Evolutionary conservation across 2,797 vertebrate species (phyloP).

Genomic region (Meda fulgida): DNA sequence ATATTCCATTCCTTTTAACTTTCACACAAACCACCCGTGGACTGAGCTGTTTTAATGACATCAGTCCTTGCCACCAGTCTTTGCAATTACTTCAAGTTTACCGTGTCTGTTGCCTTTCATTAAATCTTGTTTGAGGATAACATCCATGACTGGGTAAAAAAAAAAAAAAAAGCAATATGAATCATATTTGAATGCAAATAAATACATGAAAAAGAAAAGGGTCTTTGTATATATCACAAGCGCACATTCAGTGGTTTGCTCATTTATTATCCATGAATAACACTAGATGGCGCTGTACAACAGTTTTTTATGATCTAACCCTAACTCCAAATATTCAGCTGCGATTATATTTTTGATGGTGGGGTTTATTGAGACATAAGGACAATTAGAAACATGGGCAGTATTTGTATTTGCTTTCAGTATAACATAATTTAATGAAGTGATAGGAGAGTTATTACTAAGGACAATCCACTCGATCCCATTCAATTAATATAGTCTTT

Average conservation of each 20-base stretch:
- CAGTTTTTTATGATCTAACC: neutral
- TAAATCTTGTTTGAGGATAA: constrained; percentile 75
- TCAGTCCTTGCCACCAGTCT: constrained; percentile 67
- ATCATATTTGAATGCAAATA: constrained; percentile 77
- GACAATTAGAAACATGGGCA: neutral
- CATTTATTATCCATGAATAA: neutral
- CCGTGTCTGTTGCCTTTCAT: constrained; percentile 71
- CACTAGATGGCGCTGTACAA: neutral
- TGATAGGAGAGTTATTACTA: neutral
- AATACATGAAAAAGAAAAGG: constrained; percentile 66
- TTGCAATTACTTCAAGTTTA: constrained; percentile 64
- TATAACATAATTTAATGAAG: neutral
- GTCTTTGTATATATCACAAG: neutral
- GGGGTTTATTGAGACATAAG: neutral
- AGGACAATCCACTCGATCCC: neutral
- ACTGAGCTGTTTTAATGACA: constrained; percentile 70
- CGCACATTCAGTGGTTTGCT: neutral
- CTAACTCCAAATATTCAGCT: neutral
- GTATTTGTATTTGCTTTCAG: neutral
- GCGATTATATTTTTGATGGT: too few relatives aligned
- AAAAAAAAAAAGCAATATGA: constrained; percentile 65
- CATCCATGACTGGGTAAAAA: constrained; percentile 71
- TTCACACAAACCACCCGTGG: constrained; percentile 74
- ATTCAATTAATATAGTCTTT: neutral
- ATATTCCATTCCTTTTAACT: constrained; percentile 65